Conservation (phyloP, 2,888 invertebrate genomes). For the Mechanitis messenoides region DNA sequence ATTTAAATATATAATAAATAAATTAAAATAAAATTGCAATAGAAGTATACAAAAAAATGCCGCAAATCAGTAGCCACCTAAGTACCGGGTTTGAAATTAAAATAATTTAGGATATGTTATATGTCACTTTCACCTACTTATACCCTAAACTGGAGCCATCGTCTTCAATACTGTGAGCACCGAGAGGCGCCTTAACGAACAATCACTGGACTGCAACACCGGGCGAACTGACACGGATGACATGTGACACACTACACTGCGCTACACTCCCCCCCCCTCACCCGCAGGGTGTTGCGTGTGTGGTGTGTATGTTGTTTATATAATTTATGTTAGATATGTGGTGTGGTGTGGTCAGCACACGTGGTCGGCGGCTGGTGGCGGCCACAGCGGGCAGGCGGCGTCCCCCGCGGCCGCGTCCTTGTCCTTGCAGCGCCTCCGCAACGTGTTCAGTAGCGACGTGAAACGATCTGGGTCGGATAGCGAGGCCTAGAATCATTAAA, state of each 20-base stretch:
- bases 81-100: conserved; percentile 1
- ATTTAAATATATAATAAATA: background rate
- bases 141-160: conserved; percentile 8
- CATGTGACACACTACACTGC: no score
- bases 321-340: no score
- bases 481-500: conserved; percentile 46
- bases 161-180: conserved; percentile 6
- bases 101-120: background rate
- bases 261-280: no score
- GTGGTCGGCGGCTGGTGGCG: conserved; percentile 37
- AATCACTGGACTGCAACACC: no score
- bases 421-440: conserved; percentile 46
- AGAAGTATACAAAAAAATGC: background rate
- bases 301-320: no score
- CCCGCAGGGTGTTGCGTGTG: no score
- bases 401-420: conserved; percentile 46
- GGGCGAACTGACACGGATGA: no score
- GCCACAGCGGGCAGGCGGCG: conserved; percentile 49
- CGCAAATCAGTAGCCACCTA: background rate
- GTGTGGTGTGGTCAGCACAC: conserved; percentile 37
- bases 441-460: conserved; percentile 36
- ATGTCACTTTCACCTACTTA: conserved; percentile 4
- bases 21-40: background rate
- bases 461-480: conserved; percentile 57
- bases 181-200: no score